phyloP scores from a whole-genome alignment of 2,113 vertebrate genomes.

The Willisornis vidua region DNA sequence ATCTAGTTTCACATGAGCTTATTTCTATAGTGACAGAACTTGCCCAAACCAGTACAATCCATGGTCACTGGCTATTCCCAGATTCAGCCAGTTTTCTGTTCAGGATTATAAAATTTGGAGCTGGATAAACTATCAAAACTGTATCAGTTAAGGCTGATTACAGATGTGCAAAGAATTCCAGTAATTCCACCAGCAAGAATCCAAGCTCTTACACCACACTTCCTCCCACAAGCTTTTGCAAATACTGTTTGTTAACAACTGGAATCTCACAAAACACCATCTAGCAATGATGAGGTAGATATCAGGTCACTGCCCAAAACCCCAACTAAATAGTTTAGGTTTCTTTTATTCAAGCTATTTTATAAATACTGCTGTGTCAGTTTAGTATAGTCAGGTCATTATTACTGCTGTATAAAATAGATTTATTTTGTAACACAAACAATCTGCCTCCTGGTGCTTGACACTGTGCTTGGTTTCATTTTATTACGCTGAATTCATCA shows the following conservation, averaged over 20 bases:
- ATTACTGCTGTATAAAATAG: background rate
- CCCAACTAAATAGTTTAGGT: background rate
- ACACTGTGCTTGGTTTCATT: background rate
- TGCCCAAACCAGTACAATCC: background rate
- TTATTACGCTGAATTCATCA: background rate
- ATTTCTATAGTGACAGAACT: background rate
- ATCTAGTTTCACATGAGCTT: constrained; percentile 38
- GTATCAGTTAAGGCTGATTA: background rate
- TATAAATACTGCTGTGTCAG: background rate
- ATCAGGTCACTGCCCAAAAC: background rate
- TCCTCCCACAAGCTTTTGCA: background rate
- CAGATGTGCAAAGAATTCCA: constrained; percentile 4
- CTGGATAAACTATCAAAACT: background rate
- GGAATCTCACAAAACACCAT: background rate
- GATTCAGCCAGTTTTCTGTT: background rate
- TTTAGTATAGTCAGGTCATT: background rate
- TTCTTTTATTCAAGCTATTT: background rate
- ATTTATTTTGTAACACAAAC: background rate
- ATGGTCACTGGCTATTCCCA: background rate
- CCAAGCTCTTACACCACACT: background rate
- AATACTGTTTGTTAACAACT: background rate
- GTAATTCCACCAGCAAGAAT: background rate
- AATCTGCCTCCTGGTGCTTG: background rate
- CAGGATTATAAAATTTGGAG: background rate
- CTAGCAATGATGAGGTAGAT: background rate